Percentiles rank a stretch among this genome's conserved stretches.
Conservation (phyloP, 2,888 invertebrate species). For the Idaea aversata region DNA sequence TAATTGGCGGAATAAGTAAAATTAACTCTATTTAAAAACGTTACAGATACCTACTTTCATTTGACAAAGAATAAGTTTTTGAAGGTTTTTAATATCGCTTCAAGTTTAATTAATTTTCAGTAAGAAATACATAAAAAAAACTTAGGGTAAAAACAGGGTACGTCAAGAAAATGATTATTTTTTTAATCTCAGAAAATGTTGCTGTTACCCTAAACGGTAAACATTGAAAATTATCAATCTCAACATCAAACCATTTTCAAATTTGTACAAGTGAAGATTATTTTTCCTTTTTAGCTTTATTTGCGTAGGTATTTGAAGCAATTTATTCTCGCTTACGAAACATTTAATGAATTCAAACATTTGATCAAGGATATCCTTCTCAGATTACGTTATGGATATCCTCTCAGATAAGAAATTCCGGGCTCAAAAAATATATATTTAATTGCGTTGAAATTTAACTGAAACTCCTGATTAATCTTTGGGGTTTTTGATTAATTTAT, state of each 20-base stretch:
- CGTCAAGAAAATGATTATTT: not conserved
- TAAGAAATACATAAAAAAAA: not conserved
- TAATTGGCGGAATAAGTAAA: not conserved
- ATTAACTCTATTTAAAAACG: not conserved
- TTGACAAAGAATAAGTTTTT: not conserved
- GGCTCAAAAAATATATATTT: not conserved
- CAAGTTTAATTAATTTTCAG: not conserved
- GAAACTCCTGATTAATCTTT: not conserved
- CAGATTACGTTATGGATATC: slow-evolving; percentile 14
- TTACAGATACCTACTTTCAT: not conserved
- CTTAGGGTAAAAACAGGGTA: not conserved
- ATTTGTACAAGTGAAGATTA: not conserved
- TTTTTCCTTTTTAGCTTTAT: slow-evolving; percentile 15
- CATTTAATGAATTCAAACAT: slow-evolving; percentile 37
- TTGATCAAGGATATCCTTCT: slow-evolving; percentile 29
- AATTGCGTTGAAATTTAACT: not conserved
- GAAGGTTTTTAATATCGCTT: not conserved
- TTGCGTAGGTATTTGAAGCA: slow-evolving; percentile 29
- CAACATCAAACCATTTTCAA: not conserved
- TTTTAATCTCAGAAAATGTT: not conserved
- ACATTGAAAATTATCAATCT: not conserved
- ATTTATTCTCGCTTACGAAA: slow-evolving; percentile 32
- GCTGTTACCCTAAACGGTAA: not conserved
- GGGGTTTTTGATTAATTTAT: not conserved
- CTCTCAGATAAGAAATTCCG: not conserved